Evolutionary conservation across 2,888 invertebrate genomes (phyloP).

Genomic region (Bugulina stolonifera): DNA sequence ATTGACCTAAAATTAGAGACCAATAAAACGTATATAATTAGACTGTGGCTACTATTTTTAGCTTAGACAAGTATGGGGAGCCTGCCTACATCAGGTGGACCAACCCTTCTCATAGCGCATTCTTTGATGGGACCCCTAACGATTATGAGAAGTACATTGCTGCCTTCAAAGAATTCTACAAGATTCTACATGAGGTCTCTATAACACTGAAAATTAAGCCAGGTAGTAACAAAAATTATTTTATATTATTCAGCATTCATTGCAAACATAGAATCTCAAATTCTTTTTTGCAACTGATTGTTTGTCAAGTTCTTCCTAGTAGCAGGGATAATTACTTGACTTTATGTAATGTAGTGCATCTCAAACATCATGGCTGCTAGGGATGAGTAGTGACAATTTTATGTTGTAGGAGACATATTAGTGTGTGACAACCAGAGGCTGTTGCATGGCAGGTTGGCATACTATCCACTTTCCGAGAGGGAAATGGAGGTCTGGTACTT

Average conservation of each 20-base stretch:
- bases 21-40: too few species aligned
- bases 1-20: too few species aligned
- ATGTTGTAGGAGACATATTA: neutral
- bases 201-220: neutral
- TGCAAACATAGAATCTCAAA: too few species aligned
- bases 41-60: too few species aligned
- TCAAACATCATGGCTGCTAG: too few species aligned
- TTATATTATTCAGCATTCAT: neutral
- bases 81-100: neutral
- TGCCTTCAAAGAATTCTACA: neutral
- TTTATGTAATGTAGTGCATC: too few species aligned
- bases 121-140: neutral
- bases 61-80: constrained; percentile 1
- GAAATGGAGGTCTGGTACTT: neutral
- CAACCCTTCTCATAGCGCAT: neutral
- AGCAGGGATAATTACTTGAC: too few species aligned
- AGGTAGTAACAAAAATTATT: neutral
- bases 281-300: too few species aligned
- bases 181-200: neutral
- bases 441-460: neutral
- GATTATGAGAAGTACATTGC: neutral
- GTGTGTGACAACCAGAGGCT: constrained; percentile 3
- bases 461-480: neutral
- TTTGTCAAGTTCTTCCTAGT: too few species aligned
- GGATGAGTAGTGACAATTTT: too few species aligned